These are phyloP conservation scores for Budorcas taxicolor DNA, from an alignment of 2,113 vertebrate genomes.

Conservation along the genomic window DNA sequence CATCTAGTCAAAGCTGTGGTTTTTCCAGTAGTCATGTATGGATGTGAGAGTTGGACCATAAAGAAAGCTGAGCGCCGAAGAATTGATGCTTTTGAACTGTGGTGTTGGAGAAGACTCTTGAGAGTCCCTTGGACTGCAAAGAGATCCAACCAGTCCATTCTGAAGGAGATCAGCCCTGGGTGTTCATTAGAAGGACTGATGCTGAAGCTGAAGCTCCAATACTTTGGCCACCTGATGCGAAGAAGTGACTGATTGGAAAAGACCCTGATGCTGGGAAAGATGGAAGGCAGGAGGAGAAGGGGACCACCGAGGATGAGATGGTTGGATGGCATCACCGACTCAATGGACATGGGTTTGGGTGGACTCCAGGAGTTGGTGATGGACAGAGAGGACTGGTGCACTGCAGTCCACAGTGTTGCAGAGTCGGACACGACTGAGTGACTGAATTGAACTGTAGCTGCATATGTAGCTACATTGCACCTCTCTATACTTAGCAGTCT, in stretches of 20 bases:
- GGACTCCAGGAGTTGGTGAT: background rate
- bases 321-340: background rate
- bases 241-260: background rate
- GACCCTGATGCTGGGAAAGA: background rate
- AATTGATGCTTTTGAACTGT: background rate
- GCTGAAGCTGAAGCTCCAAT: rapidly evolving
- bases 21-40: background rate
- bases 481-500: background rate
- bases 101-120: background rate
- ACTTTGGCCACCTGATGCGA: background rate
- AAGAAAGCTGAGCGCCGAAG: rapidly evolving
- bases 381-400: background rate
- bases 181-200: background rate
- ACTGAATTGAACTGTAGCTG: background rate
- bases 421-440: rapidly evolving
- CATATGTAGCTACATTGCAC: background rate
- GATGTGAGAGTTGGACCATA: background rate
- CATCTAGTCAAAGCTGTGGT: background rate
- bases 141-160: background rate
- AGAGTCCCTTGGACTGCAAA: background rate
- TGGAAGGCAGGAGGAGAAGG: background rate
- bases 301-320: background rate
- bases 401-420: rapidly evolving
- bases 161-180: rapidly evolving
- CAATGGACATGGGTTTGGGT: background rate